A percentile compares a stretch with the other conserved stretches of the same genome.
These are phyloP conservation scores for Acrobasis repandana DNA, from an alignment of 2,888 invertebrate species.

Conservation along the genomic window DNA sequence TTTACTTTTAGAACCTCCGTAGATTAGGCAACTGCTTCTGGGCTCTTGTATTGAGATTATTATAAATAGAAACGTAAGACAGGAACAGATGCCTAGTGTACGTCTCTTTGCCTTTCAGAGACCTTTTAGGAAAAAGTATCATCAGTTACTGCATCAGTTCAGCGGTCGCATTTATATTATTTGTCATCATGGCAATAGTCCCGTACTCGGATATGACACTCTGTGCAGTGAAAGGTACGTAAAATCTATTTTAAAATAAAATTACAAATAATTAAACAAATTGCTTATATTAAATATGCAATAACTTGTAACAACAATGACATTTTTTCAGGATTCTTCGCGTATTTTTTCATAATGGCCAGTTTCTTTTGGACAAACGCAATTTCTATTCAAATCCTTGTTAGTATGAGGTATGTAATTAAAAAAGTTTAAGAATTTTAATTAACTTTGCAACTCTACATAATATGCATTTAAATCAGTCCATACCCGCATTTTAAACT, in stretches of 20 bases:
- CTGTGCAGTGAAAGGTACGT: slow-evolving; percentile 64
- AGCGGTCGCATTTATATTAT: slow-evolving; percentile 52
- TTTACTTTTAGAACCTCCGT: no score
- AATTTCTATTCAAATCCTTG: slow-evolving; percentile 86
- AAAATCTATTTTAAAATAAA: neutral
- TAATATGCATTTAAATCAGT: no score
- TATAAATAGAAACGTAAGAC: slow-evolving; percentile 16
- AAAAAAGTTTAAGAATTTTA: slow-evolving; percentile 21
- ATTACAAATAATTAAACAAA: neutral
- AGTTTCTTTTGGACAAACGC: slow-evolving; percentile 87
- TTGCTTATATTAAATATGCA: no score
- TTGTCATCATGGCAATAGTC: slow-evolving; percentile 56
- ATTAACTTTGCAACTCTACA: no score
- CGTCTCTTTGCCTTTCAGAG: slow-evolving; percentile 48
- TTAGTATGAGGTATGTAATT: slow-evolving; percentile 82
- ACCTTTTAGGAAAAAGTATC: slow-evolving; percentile 69
- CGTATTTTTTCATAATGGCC: slow-evolving; percentile 83
- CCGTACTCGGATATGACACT: slow-evolving; percentile 52
- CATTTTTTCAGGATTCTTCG: slow-evolving; percentile 72
- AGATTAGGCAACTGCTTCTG: no score
- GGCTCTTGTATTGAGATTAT: no score
- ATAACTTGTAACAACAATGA: neutral
- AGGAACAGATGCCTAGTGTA: neutral
- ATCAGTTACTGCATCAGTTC: slow-evolving; percentile 62
- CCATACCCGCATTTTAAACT: no score